A percentile compares a stretch with the other conserved stretches of the same genome.
Conservation (phyloP, 2,797 vertebrate species). For the Iguana delicatissima region DNA sequence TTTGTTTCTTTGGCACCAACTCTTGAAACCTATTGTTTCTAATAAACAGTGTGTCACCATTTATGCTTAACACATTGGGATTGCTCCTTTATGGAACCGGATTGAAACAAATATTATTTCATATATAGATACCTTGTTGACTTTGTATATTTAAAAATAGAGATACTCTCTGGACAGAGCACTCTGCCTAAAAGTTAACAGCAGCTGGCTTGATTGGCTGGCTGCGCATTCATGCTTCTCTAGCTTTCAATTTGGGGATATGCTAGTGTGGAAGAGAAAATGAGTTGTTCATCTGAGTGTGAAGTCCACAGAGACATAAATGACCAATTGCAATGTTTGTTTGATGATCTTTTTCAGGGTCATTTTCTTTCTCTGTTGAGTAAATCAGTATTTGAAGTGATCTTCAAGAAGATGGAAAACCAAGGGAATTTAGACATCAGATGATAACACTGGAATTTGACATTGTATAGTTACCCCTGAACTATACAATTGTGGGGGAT, state of each 20-base stretch:
- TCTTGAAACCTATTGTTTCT: neutral
- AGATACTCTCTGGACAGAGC: neutral
- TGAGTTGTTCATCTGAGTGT: conserved; percentile 44
- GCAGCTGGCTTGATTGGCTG: conserved; percentile 22
- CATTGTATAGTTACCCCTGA: neutral
- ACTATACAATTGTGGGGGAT: neutral
- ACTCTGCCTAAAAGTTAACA: conserved; percentile 10
- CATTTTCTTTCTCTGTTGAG: conserved; percentile 23
- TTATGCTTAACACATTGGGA: neutral
- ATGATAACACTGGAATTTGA: neutral
- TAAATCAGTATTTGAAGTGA: conserved; percentile 32
- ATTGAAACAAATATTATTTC: conserved; percentile 29
- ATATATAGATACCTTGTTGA: conserved; percentile 15
- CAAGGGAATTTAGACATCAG: neutral
- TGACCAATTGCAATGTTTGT: conserved; percentile 34
- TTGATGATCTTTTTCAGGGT: conserved; percentile 37
- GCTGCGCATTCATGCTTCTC: conserved; percentile 27
- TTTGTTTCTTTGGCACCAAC: neutral
- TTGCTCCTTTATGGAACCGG: neutral
- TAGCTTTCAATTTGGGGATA: conserved; percentile 33
- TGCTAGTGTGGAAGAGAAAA: conserved; percentile 43
- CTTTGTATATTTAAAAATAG: conserved; percentile 24
- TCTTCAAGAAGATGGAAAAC: conserved; percentile 16
- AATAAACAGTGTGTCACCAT: neutral
- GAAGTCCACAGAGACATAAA: conserved; percentile 38